A percentile compares a stretch with the other conserved stretches of the same genome.
phyloP scores from a whole-genome alignment of 1,140 invertebrate genomes.

The Geopemphigus sp. region DNA sequence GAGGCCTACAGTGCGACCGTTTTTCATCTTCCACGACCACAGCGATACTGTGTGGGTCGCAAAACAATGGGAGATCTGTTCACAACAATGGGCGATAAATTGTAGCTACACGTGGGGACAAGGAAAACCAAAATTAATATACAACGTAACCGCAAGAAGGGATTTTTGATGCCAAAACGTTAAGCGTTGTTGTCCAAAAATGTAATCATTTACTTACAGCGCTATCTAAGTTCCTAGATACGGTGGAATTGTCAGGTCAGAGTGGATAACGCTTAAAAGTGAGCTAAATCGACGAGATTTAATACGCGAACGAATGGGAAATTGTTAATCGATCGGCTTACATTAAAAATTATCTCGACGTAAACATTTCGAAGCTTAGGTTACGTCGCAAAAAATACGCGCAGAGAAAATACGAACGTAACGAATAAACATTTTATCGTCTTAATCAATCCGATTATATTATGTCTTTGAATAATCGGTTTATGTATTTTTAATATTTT shows the following conservation, averaged over 20 bases:
- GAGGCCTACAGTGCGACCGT: slow-evolving; percentile 11
- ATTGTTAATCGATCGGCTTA: too few species aligned
- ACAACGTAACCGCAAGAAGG: not conserved
- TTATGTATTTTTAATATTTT: too few species aligned
- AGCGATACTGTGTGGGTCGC: not conserved
- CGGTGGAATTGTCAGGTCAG: not conserved
- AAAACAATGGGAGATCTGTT: slow-evolving; percentile 27
- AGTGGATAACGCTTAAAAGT: too few species aligned
- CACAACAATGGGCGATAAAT: slow-evolving; percentile 23
- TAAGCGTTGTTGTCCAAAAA: not conserved
- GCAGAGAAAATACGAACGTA: too few species aligned
- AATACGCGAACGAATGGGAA: not conserved
- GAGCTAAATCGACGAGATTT: too few species aligned
- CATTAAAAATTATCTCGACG: not conserved
- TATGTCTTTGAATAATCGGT: too few species aligned
- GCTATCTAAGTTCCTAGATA: not conserved
- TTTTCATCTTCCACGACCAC: not conserved
- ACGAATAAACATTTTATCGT: too few species aligned
- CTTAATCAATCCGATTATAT: too few species aligned
- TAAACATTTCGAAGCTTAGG: not conserved
- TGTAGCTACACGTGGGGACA: not conserved
- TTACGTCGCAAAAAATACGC: too few species aligned
- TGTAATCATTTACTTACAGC: not conserved
- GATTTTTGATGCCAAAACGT: not conserved
- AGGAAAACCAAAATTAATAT: not conserved